Conservation (phyloP, 2,888 invertebrate genomes). For the Heliconius cydno region DNA sequence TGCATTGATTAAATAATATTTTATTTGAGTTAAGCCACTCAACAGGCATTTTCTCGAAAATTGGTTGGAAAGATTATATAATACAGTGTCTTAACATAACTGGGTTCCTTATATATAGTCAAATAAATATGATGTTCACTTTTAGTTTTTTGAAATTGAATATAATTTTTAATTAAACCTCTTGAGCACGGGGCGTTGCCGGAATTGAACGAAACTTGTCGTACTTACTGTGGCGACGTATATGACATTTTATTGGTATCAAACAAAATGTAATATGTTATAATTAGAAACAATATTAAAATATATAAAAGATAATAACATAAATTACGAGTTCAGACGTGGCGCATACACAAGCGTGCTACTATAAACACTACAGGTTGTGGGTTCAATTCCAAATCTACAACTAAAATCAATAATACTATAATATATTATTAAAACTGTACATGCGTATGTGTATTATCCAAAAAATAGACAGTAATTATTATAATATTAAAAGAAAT, state of each 20-base stretch:
- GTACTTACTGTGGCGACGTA: neutral
- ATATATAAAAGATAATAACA: neutral
- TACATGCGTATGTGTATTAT: neutral
- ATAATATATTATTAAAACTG: neutral
- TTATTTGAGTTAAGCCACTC: too few relatives aligned
- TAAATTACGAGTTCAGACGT: neutral
- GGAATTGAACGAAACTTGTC: neutral
- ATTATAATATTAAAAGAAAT: neutral
- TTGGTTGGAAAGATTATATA: too few relatives aligned
- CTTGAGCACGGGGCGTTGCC: slow-evolving; percentile 4
- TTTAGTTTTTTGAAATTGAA: neutral
- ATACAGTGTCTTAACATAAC: too few relatives aligned
- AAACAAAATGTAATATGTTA: neutral
- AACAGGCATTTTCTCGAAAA: too few relatives aligned
- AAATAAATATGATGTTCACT: neutral
- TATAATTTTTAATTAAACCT: neutral
- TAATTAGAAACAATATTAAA: neutral
- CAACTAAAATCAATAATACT: neutral
- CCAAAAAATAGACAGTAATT: too few relatives aligned
- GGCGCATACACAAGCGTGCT: neutral
- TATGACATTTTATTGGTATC: neutral
- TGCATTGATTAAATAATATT: too few relatives aligned
- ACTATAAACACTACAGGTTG: too few relatives aligned
- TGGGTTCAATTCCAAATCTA: too few relatives aligned
- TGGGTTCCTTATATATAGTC: too few relatives aligned